Percentiles rank a stretch among this genome's conserved stretches.
Evolutionary conservation across 2,888 invertebrate genomes (phyloP).

Genomic region (Agonopterix subpropinquella): DNA sequence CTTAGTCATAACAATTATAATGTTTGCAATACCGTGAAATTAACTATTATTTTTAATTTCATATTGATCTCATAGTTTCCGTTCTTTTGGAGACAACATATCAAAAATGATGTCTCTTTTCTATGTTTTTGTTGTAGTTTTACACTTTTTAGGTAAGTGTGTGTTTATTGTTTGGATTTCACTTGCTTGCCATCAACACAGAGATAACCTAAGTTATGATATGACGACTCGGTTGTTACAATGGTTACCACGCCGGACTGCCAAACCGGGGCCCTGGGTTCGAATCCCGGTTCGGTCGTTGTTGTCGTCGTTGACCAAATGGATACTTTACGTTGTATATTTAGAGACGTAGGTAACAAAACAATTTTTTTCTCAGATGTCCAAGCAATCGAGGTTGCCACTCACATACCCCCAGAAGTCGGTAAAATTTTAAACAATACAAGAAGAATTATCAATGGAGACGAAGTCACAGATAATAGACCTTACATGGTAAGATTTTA

Average conservation of each 20-base stretch:
- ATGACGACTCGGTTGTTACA: too few relatives aligned
- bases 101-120: slow-evolving; percentile 33
- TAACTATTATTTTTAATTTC: slow-evolving; percentile 11
- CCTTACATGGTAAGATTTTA: slow-evolving; percentile 48
- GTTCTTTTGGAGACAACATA: slow-evolving; percentile 13
- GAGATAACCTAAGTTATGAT: too few relatives aligned
- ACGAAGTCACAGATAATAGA: slow-evolving; percentile 42
- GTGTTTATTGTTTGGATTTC: background rate
- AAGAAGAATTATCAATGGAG: slow-evolving; percentile 51
- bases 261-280: too few relatives aligned
- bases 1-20: background rate
- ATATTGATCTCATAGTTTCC: slow-evolving; percentile 10
- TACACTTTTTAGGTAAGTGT: slow-evolving; percentile 30
- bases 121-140: slow-evolving; percentile 22
- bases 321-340: too few relatives aligned
- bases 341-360: too few relatives aligned
- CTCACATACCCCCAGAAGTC: slow-evolving; percentile 38
- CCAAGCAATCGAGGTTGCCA: slow-evolving; percentile 38
- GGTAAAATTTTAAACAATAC: slow-evolving; percentile 38
- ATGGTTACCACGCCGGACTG: too few relatives aligned
- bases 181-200: too few relatives aligned
- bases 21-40: slow-evolving; percentile 22
- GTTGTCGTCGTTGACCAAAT: too few relatives aligned
- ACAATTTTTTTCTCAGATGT: slow-evolving; percentile 22
- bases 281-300: too few relatives aligned